Evolutionary conservation across 2,113 vertebrate species (phyloP), one percentile per base, ranked within the genome.

Genomic region (Carettochelys insculpta): DNA sequence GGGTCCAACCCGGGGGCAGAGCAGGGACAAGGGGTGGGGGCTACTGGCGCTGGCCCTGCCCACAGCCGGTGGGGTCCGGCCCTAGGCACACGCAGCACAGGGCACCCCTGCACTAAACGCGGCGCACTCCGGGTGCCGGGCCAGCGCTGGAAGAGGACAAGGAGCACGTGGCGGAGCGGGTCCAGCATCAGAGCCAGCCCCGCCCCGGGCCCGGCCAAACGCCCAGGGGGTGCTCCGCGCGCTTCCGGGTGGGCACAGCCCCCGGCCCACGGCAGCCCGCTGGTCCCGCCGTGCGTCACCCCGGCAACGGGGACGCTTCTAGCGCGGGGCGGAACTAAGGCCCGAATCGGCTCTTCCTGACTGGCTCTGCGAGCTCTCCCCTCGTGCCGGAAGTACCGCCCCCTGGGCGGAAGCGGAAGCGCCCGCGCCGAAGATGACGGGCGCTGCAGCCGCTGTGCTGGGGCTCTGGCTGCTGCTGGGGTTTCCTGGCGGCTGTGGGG

Each of bases 341-440:
- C 16, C 6, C 7, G 85, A n/a, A 85, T 56, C 53, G 4, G 12
- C 47, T 6, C 4, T 25, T 4, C 9, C 25, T 65, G 84, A 86
- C 93, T 93, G 84, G 87, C 48, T 2, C 75, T 80, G 89, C 75
- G 86, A 83, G 86, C 94, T 34, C 76, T 2, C 11, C 48, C 11
- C 11, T 50, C 48, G 78, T 61, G 1, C 80, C 94, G 86, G 94
- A 90, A 87, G 34, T 50, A 38, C 12, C 12, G 10, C 11, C 8
- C 65, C 17, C 3, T 1, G 4, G 3, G 2, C 76, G 25, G 82
- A 93, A 85, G 83, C 92, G 95, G 97, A 96, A 95, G 94, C 7
- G 13, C 27, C 7, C 95, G 94, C 7, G 13, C 27, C 7, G 1
- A 71, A 86, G 4, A 95, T 94, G 92, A 93, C 45, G 68, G 68